Evolutionary conservation across 2,888 invertebrate species (phyloP).

Genomic region (Iselma pallidipennis): DNA sequence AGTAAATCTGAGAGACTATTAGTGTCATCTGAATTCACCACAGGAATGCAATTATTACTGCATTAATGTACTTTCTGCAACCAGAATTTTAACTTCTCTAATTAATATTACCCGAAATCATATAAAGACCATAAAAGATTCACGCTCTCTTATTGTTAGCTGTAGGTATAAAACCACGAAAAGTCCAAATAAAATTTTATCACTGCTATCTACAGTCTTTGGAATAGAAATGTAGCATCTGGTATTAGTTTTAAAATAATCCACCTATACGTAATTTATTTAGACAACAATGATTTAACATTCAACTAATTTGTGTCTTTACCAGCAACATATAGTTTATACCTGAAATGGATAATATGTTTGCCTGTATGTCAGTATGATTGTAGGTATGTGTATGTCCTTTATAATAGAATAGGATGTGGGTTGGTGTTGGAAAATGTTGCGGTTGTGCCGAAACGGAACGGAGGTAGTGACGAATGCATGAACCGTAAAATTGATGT

Average conservation of each 20-base stretch:
- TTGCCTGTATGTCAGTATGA: not conserved
- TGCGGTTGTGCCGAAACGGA: not conserved
- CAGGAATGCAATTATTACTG: slow-evolving; percentile 17
- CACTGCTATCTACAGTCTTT: no score
- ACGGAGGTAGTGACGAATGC: slow-evolving; percentile 25
- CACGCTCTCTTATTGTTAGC: no score
- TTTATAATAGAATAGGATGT: not conserved
- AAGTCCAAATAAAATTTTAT: no score
- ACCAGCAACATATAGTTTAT: slow-evolving; percentile 1
- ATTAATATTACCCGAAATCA: no score
- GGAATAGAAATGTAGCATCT: no score
- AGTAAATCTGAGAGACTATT: not conserved
- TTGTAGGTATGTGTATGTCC: not conserved
- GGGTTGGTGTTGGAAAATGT: not conserved
- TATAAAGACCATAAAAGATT: no score
- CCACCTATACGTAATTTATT: not conserved
- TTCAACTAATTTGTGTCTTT: not conserved
- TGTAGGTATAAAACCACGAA: slow-evolving; percentile 2
- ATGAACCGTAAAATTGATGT: slow-evolving; percentile 27
- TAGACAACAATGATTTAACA: not conserved
- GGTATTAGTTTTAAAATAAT: not conserved
- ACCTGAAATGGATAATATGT: not conserved
- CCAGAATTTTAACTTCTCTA: slow-evolving; percentile 1
- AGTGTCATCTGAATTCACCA: not conserved
- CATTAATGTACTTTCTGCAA: slow-evolving; percentile 16